Base-by-base conservation (phyloP, 2,797 vertebrate species). In the Meriones psammophilus region DNA sequence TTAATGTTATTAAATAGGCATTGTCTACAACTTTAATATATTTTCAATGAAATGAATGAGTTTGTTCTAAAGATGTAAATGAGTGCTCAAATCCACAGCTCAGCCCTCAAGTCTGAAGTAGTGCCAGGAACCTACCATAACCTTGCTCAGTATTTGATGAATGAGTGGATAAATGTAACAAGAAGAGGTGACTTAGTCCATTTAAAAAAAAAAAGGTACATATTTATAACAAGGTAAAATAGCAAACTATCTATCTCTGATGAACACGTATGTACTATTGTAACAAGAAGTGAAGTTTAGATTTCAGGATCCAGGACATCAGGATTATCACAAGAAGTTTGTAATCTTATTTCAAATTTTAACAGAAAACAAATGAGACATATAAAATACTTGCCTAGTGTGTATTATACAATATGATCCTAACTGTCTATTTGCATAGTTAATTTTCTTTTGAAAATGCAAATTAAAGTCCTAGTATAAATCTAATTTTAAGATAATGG, bases 251-350 rank as follows among this genome's bases (percentile, higher is more conserved):
- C 58, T 26, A 36, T 4, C 5, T 81, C 91, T 71, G 30, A 92
- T 97, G 58, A 95, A 93, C 76, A 76, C 50, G 64, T 74, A 60
- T 54, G 58, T 30, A 68, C 26, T 87, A 20, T 88, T 39, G 77
- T 94, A 89, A 91, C 6, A 56, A 91, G 62, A 96, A 91, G 69
- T 87, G 4, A 93, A 89, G 20, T n/a, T 26, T 71, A 46, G 30
- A 84, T 66, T 92, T 84, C 12, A 95, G 2, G 95, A 88, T 89
- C 77, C 14, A 22, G 85, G n/a, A 15, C 14, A 74, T 54, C 15
- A 83, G 46, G 86, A 78, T 97, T 94, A 42, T 14, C 42, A 85
- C 30, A 92, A 30, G 96, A 96, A 95, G 64, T 69, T 56, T 8
- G 22, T 56, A 85, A 80, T 77, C 90, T 89, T 81, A 83, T 74